Percentiles rank a stretch among this genome's conserved stretches.
Evolutionary conservation across 2,797 vertebrate genomes (phyloP).

Genomic region (Smutsia gigantea): DNA sequence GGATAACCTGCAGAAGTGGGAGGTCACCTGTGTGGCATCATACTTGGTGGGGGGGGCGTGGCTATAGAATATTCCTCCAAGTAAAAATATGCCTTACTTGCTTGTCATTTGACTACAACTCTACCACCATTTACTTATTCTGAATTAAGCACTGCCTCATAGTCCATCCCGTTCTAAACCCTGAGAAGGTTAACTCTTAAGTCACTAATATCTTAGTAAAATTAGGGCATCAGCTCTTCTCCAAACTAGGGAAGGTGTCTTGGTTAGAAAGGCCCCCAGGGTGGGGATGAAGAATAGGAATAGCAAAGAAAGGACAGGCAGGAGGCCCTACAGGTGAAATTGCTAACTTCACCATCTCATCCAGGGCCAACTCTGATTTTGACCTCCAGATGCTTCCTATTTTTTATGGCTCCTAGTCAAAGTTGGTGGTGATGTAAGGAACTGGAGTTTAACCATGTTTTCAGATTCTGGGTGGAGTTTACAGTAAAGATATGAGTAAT

Average conservation of each 20-base stretch:
- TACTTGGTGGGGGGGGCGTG: too few relatives aligned
- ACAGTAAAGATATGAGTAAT: constrained; percentile 69
- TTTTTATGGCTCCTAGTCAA: constrained; percentile 61
- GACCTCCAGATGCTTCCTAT: constrained; percentile 69
- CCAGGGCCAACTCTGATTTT: constrained; percentile 6
- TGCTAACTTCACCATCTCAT: background rate
- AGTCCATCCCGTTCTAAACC: background rate
- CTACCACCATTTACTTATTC: background rate
- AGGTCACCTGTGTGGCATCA: background rate
- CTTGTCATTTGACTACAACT: background rate
- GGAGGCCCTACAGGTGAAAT: background rate
- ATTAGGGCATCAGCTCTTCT: background rate
- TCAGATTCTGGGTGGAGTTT: constrained; percentile 64
- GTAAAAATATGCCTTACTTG: background rate
- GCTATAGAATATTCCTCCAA: background rate
- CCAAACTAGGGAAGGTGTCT: background rate
- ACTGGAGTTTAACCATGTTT: constrained; percentile 54
- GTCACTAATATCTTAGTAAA: constrained; percentile 4
- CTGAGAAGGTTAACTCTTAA: background rate
- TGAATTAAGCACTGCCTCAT: background rate
- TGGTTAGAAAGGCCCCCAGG: background rate
- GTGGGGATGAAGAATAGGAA: background rate
- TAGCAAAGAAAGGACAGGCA: background rate
- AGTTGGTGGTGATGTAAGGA: constrained; percentile 65
- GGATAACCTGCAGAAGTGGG: background rate